Evolutionary conservation across 1,140 invertebrate genomes (phyloP), one percentile per base, ranked within the genome.

Genomic region (Belonocnema kinseyi): DNA sequence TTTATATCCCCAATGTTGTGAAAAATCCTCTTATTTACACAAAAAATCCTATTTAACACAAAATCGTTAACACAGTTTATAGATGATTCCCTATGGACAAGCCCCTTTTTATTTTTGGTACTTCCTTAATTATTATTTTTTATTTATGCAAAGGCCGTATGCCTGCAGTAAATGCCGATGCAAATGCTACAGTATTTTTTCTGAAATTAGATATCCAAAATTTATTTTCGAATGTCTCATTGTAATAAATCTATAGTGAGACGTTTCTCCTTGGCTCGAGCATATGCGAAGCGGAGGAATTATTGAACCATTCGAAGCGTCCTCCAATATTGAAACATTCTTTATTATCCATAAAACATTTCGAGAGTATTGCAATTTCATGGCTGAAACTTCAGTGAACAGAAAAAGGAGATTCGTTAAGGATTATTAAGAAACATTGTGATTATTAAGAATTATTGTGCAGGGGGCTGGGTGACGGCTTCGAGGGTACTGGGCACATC

Each of bases 261-360:
- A 33, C 26, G 6, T 61, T 61, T 33, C 58, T 33, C 19, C 10
- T 61, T 26, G 26, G 26, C 58, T 61, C 21, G 21, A 61, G 19
- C 40, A 46, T 46, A 46, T 33, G 58, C 26, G 21, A 61, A 46
- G 40, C 40, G 40, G 40, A 46, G 40, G 40, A 46, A 46, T 46
- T 26, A 56, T 19, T 56, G 26, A 61, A 61, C 58, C 26, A 61
- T 61, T 61, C 58, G 33, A 61, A 61, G 5, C 21, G 33, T 61
- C 58, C 54, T 19, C 21, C 54, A 56, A 56, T 56, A 56, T 61
- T 61, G 21, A 61, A 61, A 61, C 21, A 61, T 61, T 61, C 58
- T 61, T 61, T 61, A 61, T 33, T 61, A 26, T 61, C 58, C 58
- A 61, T 61, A 61, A 56, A 61, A 61, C 58, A 61, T 19, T 33